Base-by-base conservation (phyloP, 2,113 vertebrate species). In the Mirounga angustirostris region DNA sequence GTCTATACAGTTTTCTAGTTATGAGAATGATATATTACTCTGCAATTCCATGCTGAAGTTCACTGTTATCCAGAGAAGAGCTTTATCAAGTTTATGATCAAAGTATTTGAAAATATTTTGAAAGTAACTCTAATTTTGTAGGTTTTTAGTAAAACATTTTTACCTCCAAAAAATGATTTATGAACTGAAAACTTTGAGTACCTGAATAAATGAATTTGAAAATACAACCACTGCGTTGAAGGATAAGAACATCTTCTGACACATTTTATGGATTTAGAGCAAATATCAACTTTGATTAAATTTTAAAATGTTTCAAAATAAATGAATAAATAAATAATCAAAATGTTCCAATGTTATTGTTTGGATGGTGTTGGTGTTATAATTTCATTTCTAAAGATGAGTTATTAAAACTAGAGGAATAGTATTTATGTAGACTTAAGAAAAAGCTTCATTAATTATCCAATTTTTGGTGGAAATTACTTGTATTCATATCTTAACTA, bases 61-160 rank as follows among this genome's bases (percentile, higher is more conserved):
- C 63, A 21, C 18, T 74, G 46, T 5, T 76, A 91, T 40, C 1
- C 10, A 78, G 18, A 28, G 13, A 93, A 91, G 2, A 76, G 18
- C 0, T 69, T 30, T 61, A 83, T 97, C 30, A 76, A 87, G 14
- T 76, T n/a, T 61, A 85, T 52, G 59, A 63, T 79, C 6, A 97
- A 95, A 87, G 85, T 97, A 80, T 65, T 69, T 87, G 33, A 83
- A 78, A 46, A 71, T 87, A 91, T 54, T 86, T 74, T 86, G 36
- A 80, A 1, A 91, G 1, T 59, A 33, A 74, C 5, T 73, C 22
- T 86, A 50, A 74, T 52, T 90, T 95, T 59, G 7, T 15, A 89
- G 52, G 13, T n/a, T 67, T 58, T 58, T 43, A 18, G 36, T 71
- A 40, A 11, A 79, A 26, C 22, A 59, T 50, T 74, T 74, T 83